Evolutionary conservation across 2,797 vertebrate species (phyloP).

Genomic region (Gobionotothen gibberifrons): DNA sequence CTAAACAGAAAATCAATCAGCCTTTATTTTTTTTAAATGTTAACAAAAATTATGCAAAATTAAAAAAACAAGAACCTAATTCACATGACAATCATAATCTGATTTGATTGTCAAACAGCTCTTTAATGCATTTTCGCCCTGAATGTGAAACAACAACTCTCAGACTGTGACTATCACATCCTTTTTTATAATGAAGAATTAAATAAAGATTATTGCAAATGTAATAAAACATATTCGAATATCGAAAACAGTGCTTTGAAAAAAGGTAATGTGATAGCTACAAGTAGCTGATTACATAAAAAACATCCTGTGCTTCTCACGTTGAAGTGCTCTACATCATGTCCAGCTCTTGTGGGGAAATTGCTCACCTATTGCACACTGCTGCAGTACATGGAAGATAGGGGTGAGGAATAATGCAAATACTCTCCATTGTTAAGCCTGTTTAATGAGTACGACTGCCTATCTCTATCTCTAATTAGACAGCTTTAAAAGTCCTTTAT

Average conservation of each 20-base stretch:
- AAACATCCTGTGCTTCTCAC: conserved; percentile 1
- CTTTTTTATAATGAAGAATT: conserved; percentile 18
- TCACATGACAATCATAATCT: background rate
- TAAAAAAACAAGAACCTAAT: background rate
- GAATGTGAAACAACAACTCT: conserved; percentile 14
- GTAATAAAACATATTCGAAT: background rate
- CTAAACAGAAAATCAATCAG: conserved; percentile 6
- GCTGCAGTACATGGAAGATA: conserved; percentile 45
- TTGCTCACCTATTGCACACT: conserved; percentile 2
- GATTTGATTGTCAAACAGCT: conserved; percentile 12
- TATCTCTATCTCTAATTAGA: conserved; percentile 74
- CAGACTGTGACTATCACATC: conserved; percentile 2
- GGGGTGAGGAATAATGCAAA: conserved; percentile 67
- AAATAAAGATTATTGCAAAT: conserved; percentile 9
- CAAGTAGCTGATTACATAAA: background rate
- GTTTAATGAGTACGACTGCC: conserved; percentile 66
- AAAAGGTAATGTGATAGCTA: background rate
- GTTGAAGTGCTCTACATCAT: conserved; percentile 12
- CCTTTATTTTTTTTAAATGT: background rate
- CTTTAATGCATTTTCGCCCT: background rate
- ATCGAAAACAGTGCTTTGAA: background rate
- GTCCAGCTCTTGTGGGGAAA: conserved; percentile 20
- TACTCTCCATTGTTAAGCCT: conserved; percentile 70
- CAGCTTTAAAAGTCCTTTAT: conserved; percentile 58
- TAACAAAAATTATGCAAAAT: background rate